Evolutionary conservation across 1,140 invertebrate genomes (phyloP), one percentile per base, ranked within the genome.

Genomic region (Megathymus violae): DNA sequence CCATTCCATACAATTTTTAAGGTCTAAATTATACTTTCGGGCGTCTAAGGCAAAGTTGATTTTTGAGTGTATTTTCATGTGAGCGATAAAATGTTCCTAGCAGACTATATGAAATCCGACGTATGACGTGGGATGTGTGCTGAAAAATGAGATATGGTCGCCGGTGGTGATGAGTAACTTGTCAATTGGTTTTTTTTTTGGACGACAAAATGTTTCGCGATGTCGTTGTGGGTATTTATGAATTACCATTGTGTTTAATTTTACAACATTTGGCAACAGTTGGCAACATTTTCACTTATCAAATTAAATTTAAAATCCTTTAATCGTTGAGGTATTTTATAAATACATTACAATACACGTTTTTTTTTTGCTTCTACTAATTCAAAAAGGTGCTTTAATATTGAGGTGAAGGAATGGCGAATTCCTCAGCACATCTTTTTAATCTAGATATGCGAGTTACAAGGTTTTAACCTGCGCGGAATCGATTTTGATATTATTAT

Each of bases 131-230:
- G 62, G 64, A 41, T 47, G 41, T 31, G 40, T 74, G 70, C 69
- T 74, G 64, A 74, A 74, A 69, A 67, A 71, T 46, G 56, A 46
- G 61, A 40, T 34, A 51, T 62, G 47, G 43, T 51, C 31, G 31
- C 43, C 40, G 61, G 27, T 52, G 40, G 41, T 58, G 41, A 58
- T 34, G 40, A 58, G 40, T 56, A 40, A 56, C 40, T 56, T 17
- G 40, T 15, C 1, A 56, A 44, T 56, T 43, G 25, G 43, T 4
- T 31, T 31, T 31, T 31, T 31, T 31, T 7, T 31, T 4, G 27
- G 27, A 4, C 3, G 27, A 9, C 9, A 3, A 9, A 31, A 31
- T 7, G 27, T 9, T 31, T 4, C 22, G 3, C 3, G 27, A 9
- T 31, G 4, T 31, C 27, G n/a, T n/a, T n/a, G n/a, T n/a, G n/a